Percentiles rank a stretch among this genome's conserved stretches.
phyloP scores from a whole-genome alignment of 2,113 vertebrate species.

The Sinocyclocheilus anshuiensis region DNA sequence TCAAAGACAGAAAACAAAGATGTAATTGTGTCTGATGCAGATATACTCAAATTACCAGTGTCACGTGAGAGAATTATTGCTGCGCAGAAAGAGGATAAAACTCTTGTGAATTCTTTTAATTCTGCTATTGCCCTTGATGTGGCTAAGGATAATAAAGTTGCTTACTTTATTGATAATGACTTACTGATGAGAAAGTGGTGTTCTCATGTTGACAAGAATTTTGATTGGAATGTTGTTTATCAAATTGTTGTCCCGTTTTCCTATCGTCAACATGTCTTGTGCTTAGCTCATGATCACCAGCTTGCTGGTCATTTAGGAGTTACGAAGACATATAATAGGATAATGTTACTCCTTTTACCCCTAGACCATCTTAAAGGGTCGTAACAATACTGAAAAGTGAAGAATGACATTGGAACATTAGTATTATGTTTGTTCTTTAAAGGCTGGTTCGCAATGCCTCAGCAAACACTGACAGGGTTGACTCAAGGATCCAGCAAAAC shows the following conservation, averaged over 20 bases:
- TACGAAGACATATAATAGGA: too few species aligned
- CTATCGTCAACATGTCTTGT: background rate
- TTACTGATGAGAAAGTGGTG: background rate
- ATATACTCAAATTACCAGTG: too few species aligned
- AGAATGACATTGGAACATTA: background rate
- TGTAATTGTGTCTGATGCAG: too few species aligned
- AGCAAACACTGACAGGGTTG: background rate
- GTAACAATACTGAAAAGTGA: constrained; percentile 10
- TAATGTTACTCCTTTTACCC: too few species aligned
- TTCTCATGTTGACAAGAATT: background rate
- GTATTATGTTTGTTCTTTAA: background rate
- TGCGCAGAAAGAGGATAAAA: background rate
- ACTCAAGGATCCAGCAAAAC: background rate
- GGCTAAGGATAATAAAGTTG: background rate
- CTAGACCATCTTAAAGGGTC: too few species aligned
- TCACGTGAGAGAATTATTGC: background rate
- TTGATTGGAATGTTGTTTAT: background rate
- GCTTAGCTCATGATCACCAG: too few species aligned
- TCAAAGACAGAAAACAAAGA: too few species aligned
- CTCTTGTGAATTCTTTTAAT: background rate
- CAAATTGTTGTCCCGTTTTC: background rate
- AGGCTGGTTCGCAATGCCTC: background rate
- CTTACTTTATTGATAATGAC: background rate
- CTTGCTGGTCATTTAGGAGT: too few species aligned
- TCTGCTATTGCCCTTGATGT: background rate